Evolutionary conservation across 2,113 vertebrate genomes (phyloP).

Genomic region (Emydocephalus ijimae): DNA sequence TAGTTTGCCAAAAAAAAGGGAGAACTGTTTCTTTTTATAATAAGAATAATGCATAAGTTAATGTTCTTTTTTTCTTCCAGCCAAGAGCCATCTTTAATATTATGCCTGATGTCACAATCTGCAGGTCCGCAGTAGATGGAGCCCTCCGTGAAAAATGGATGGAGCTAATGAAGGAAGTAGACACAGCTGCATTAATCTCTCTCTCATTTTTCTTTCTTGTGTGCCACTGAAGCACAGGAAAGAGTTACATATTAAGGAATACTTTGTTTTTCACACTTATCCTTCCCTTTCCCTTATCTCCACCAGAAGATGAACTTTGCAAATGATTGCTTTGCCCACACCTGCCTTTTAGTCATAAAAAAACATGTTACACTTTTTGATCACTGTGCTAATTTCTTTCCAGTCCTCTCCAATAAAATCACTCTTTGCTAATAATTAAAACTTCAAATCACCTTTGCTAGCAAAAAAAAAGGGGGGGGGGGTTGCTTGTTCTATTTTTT

Average conservation of each 20-base stretch:
- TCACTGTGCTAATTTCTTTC: background rate
- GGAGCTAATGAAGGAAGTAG: background rate
- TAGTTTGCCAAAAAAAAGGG: background rate
- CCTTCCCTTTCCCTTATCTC: background rate
- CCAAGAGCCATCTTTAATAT: background rate
- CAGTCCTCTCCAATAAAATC: background rate
- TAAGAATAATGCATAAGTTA: background rate
- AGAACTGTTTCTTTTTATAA: background rate
- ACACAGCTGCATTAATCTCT: background rate
- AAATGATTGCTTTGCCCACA: background rate
- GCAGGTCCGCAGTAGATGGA: background rate
- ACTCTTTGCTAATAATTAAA: background rate
- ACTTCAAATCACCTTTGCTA: background rate
- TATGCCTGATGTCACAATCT: background rate
- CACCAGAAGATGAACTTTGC: background rate
- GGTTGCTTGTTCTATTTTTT: background rate
- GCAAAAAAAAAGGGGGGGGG: background rate
- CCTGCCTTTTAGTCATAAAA: background rate
- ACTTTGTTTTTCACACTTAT: background rate
- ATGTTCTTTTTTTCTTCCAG: background rate
- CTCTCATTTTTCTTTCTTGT: background rate
- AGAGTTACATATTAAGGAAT: background rate
- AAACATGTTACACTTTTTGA: background rate
- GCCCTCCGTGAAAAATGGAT: background rate
- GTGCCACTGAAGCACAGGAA: background rate